Conservation (phyloP, 2,797 vertebrate genomes). For the Falco novaeseelandiae region DNA sequence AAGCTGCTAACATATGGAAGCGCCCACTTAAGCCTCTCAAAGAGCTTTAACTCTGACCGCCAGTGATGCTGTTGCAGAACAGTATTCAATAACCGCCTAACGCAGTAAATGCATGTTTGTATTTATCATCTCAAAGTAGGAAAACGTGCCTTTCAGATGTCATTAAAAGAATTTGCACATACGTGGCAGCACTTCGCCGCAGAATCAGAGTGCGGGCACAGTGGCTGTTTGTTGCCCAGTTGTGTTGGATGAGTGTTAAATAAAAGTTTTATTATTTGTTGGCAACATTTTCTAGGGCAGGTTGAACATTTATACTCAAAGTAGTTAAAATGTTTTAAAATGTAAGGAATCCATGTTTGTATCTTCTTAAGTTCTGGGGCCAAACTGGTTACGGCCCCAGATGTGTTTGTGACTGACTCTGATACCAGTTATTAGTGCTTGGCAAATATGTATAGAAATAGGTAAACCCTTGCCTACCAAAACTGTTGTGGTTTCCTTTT, state of each 20-base stretch:
- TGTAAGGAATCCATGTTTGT: neutral
- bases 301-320: neutral
- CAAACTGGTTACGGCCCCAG: neutral
- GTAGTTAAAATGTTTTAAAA: neutral
- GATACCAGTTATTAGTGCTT: neutral
- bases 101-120: neutral
- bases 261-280: neutral
- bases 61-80: neutral
- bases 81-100: neutral
- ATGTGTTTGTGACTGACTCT: neutral
- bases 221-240: neutral
- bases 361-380: neutral
- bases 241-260: rapidly evolving
- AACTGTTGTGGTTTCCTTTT: neutral
- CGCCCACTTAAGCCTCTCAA: neutral
- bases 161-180: neutral
- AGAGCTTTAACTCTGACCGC: neutral
- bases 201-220: neutral
- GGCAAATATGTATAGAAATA: neutral
- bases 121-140: neutral
- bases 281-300: neutral
- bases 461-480: neutral
- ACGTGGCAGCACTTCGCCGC: neutral
- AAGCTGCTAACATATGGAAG: neutral
- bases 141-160: neutral